Evolutionary conservation across 2,113 vertebrate species (phyloP).

Genomic region (Bufo bufo): DNA sequence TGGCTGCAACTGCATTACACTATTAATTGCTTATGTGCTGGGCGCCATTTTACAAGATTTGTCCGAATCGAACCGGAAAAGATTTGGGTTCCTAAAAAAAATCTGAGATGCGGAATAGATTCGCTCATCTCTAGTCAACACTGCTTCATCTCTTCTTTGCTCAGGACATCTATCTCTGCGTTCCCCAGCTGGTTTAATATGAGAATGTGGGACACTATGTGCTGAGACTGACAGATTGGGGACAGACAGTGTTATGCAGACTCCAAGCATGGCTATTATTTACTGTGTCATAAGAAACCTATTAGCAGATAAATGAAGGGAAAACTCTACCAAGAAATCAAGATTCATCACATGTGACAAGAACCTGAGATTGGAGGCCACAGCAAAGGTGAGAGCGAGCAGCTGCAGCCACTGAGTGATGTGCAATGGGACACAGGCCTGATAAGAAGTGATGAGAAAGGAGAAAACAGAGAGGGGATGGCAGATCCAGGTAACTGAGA

Average conservation of each 20-base stretch:
- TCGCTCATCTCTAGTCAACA: no score
- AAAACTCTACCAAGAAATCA: slow-evolving; percentile 68
- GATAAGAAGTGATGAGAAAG: slow-evolving; percentile 56
- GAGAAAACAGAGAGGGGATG: slow-evolving; percentile 54
- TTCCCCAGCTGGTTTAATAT: slow-evolving; percentile 57
- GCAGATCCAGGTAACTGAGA: background rate
- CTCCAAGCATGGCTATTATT: slow-evolving; percentile 63
- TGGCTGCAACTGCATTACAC: no score
- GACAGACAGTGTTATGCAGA: slow-evolving; percentile 60
- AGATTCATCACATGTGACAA: slow-evolving; percentile 73
- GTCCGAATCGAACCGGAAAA: no score
- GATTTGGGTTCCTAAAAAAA: no score
- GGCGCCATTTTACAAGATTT: no score
- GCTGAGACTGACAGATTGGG: slow-evolving; percentile 69
- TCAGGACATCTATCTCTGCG: background rate
- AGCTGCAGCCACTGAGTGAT: slow-evolving; percentile 52
- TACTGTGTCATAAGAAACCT: slow-evolving; percentile 69
- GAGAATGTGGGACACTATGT: slow-evolving; percentile 63
- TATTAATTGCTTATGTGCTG: no score
- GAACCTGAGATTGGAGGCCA: slow-evolving; percentile 63
- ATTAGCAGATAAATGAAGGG: slow-evolving; percentile 69
- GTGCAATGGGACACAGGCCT: slow-evolving; percentile 36
- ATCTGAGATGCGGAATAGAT: no score
- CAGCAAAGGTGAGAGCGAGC: slow-evolving; percentile 64
- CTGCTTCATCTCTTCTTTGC: background rate